Evolutionary conservation across 23 tunicate genomes (phyloP), one percentile per base, ranked within the genome.

Genomic region (Trididemnum miniatum): DNA sequence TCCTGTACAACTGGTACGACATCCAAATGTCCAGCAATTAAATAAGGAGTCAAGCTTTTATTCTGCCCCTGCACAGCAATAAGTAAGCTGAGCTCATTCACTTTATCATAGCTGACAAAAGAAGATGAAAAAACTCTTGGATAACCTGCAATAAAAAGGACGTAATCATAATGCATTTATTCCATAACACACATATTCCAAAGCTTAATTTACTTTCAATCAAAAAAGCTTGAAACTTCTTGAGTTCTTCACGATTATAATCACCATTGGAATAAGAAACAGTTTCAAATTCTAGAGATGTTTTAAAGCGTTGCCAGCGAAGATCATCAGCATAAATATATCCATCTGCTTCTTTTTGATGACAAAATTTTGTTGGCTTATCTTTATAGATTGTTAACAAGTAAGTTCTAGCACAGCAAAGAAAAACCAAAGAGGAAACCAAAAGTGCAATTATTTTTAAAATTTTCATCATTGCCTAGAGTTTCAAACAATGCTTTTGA

Each of bases 1-100:
- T 83, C 74, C 51, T 85, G 86, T 5, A 80, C 71, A 20, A 92
- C 92, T 0, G 97, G 97, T 20, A 92, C 97, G 25, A 92, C 97
- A 54, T 92, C 97, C 24, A 87, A 22, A 51, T 92, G 97, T 1
- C 72, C 88, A 2, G 84, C 80, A 20, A 92, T 71, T 63, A 88
- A 23, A 63, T 87, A 92, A 36, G 97, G 97, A 0, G 69, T 66
- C 1, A 85, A 60, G n/a, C 28, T 37, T 44, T 32, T 35, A 64
- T 92, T 65, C 1, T 34, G 35, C n/a, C 97, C 97, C 20, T 72
- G 49, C 20, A 92, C 92, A 7, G 81, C 33, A 1, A 92, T 78
- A 0, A 92, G 86, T 1, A 92, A 34, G 63, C 97, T 92, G 83
- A 88, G 84, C 26, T 72, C 82, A 60, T 87, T 83, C 20, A 92